Base-by-base conservation (phyloP, 64 coral and sea anemone genomes). In the Pocillopora damicornis region DNA sequence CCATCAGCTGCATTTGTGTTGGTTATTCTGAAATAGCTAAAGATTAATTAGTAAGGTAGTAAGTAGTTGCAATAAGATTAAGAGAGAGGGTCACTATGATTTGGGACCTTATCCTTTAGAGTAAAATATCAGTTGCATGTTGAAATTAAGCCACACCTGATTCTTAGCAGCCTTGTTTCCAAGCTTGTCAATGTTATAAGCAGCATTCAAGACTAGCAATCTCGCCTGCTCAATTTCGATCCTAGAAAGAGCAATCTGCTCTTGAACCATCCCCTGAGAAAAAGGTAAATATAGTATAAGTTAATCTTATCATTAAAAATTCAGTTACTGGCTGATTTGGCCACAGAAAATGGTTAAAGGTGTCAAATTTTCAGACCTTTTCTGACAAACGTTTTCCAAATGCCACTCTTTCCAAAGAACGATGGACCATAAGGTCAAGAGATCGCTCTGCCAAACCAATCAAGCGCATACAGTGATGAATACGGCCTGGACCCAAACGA, bases 161-260 rank as follows among this genome's bases (percentile, higher is more conserved):
- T 99, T 99, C 35, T 90, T 75, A 1, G 97, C 90, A 15, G 87
- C 90, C 74, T 99, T 95, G 60, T 94, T 99, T 57, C 97, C 97
- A 37, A 75, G 73, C 60, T 22, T 87, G 79, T 99, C 97, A 9
- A 99, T 76, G 77, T 81, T 85, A 59, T 90, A 82, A 18, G 97
- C 97, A 35, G 97, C 97, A 75, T 99, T 94, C 13, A 99, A 88
- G 0, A 94, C 83, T 56, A 99, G 60, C 64, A 99, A 77, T 15
- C 97, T 79, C 5, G 97, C 93, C 67, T 99, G 93, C 12, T 99
- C 97, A 75, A 99, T 95, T 87, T 95, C 97, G 58, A 99, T 92
- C 74, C 97, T 83, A 14, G 93, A 95, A 63, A 92, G 69, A 59
- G 93, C 90, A 79, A 99, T 99, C 26, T 99, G 89, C 59, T 95